Base-by-base conservation (phyloP, 2,113 vertebrate species). In the Ariopsis seemanni region DNA sequence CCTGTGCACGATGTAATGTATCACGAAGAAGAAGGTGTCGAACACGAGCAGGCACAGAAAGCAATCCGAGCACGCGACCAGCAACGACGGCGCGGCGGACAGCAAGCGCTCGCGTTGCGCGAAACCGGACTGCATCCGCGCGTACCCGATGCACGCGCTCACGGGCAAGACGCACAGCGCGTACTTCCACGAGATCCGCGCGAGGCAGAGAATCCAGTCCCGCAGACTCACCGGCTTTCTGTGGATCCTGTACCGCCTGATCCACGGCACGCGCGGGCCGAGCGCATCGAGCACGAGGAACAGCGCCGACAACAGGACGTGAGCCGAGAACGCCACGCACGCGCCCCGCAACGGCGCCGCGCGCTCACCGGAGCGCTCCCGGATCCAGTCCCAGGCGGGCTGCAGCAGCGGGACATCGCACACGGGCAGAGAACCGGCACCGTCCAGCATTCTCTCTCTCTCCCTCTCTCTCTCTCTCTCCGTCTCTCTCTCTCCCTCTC, bases 1-100 rank as follows among this genome's bases (percentile, higher is more conserved):
- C 95, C 93, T 92, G 93, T 95, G 95, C 88, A 95, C 86, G 62
- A 2, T 48, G 10, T 93, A 81, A 86, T 96, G 95, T 91, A 90
- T 93, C 0, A 90, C 4, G 67, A 92, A 96, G 90, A 94, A 95
- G 14, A 95, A 55, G 3, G 84, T 78, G 90, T 96, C 95, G 86
- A 96, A 96, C 0, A 96, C 75, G 77, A 96, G 91, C 2, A 94
- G 57, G 30, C 93, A 93, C 0, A 91, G 88, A 1, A 87, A 22
- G 0, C 95, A 92, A 7, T 95, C 93, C 78, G 87, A 72, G 1
- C 89, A 91, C 15, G 94, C 89, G 86, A 75, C 86, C 79, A 87
- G 55, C 86, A 90, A 91, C 57, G 93, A 90, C 0, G 95, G 95
- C 0, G 94, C 95, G 1, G 22, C 60, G 20, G 62, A 2, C 22